Percentiles rank a stretch among this genome's conserved stretches.
Evolutionary conservation across 2,113 vertebrate species (phyloP).

Genomic region (Notothenia coriiceps): DNA sequence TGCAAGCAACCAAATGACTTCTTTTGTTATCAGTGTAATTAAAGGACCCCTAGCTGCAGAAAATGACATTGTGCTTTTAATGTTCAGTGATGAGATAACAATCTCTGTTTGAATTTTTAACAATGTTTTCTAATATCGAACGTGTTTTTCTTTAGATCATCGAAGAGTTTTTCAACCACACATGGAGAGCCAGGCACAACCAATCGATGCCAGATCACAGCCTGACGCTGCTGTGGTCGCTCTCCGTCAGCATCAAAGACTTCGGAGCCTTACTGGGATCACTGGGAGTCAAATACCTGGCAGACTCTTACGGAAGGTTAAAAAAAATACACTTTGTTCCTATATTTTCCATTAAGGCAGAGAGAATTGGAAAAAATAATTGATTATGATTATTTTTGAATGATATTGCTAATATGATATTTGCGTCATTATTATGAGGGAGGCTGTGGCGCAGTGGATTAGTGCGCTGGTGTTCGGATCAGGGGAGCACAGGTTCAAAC

Average conservation of each 20-base stretch:
- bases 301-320: constrained; percentile 84
- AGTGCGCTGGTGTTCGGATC: too few species aligned
- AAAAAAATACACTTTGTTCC: too few species aligned
- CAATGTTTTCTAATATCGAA: neutral
- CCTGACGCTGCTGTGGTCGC: constrained; percentile 85
- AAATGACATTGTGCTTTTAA: too few species aligned
- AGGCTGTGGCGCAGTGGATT: too few species aligned
- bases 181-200: constrained; percentile 83
- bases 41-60: neutral
- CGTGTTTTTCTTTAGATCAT: constrained; percentile 75
- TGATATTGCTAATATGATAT: too few species aligned
- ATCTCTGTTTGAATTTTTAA: neutral
- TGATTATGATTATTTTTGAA: too few species aligned
- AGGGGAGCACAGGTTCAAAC: too few species aligned
- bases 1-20: too few species aligned
- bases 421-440: too few species aligned
- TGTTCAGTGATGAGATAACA: too few species aligned
- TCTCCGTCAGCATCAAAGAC: constrained; percentile 87
- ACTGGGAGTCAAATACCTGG: constrained; percentile 83
- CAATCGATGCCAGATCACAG: constrained; percentile 81
- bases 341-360: neutral
- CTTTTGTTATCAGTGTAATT: too few species aligned
- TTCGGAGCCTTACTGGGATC: constrained; percentile 84
- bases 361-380: too few species aligned
- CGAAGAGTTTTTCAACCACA: constrained; percentile 85